Evolutionary conservation across 2,113 vertebrate genomes (phyloP), one percentile per base, ranked within the genome.

Genomic region (Ptychochromis oligacanthus): DNA sequence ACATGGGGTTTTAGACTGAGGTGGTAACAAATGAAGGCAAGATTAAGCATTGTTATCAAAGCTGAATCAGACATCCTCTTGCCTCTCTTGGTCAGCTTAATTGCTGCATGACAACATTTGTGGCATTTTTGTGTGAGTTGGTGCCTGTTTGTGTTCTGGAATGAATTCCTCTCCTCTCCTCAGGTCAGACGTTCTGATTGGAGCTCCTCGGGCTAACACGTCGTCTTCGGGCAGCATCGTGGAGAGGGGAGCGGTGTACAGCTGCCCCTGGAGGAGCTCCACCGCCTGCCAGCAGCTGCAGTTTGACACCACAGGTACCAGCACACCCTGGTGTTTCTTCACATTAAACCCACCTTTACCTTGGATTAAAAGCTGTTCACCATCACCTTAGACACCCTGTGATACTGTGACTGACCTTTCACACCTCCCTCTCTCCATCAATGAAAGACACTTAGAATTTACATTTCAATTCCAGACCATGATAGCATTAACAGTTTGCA

Each of bases 241-340:
- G 57, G 97, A 99, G 95, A 95, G 98, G 77, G 98, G 98, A 0
- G 97, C 97, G 0, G 98, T 99, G 36, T 97, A 96, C 86, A 97
- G 95, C 64, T 99, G 98, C 31, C 96, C 95, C 64, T 99, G 98
- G 98, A 87, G 76, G 4, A 86, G 84, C 0, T 83, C 87, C 14
- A 91, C 92, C 1, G 20, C 83, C n/a, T 99, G 98, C 90, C 95
- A 96, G 67, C 95, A 97, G 20, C 93, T 99, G 12, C 26, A 90
- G 28, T 99, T 99, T 55, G 98, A 99, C 82, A 82, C 79, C 75
- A 95, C 96, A 94, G 98, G 98, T 98, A 94, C 14, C 17, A 7
- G 34, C 74, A 67, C 7, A 28, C 4, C 40, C 26, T 8, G 15
- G 5, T 49, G 5, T 0, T 28, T 2, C 9, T 52, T 65, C 5